Conservation (phyloP, 2,797 vertebrate species). For the Dryobates pubescens region DNA sequence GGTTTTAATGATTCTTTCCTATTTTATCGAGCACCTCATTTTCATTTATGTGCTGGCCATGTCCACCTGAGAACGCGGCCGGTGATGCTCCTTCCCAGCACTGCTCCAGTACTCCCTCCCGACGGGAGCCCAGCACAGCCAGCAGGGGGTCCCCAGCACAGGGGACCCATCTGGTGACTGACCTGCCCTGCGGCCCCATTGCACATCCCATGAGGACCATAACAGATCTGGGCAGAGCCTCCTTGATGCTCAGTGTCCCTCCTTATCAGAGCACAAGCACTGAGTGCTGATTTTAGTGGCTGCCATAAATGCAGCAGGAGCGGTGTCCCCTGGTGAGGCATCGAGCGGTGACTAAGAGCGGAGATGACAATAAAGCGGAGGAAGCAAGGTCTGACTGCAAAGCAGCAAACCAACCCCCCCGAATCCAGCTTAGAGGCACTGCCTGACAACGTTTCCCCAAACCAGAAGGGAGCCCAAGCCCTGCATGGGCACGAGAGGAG, state of each 20-base stretch:
- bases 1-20: slow-evolving; percentile 38
- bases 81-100: not conserved
- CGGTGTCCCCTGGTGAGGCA: slow-evolving; percentile 69
- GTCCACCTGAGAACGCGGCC: not conserved
- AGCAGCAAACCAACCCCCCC: slow-evolving; percentile 21
- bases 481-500: not conserved
- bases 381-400: slow-evolving; percentile 67
- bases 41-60: not conserved
- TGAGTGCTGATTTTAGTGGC: slow-evolving; percentile 3
- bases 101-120: not conserved
- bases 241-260: not conserved
- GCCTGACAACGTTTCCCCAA: not conserved
- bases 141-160: not conserved
- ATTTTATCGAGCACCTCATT: slow-evolving; percentile 39
- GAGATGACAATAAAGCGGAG: slow-evolving; percentile 64
- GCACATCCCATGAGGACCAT: not conserved
- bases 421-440: not conserved
- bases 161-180: not conserved
- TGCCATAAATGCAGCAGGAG: slow-evolving; percentile 66
- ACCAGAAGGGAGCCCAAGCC: not conserved
- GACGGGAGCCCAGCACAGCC: accelerated
- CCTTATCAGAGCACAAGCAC: not conserved
- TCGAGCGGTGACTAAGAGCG: slow-evolving; percentile 67
- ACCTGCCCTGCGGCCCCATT: not conserved
- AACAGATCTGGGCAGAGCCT: not conserved